Evolutionary conservation across 1,140 invertebrate species (phyloP).

Genomic region (Phymorhynchus buccinoides): DNA sequence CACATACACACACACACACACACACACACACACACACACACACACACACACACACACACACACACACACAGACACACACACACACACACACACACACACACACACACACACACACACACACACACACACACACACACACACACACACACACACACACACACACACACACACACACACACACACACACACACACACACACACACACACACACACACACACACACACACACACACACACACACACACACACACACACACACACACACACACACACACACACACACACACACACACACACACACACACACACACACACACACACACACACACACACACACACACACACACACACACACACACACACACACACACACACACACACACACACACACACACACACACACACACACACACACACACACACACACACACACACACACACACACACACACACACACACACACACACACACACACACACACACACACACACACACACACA

Average conservation of each 20-base stretch:
- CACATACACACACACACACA: neutral
- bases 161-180: neutral
- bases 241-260: neutral
- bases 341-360: neutral
- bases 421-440: neutral
- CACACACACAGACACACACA: too few relatives aligned
- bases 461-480: too few relatives aligned
- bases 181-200: neutral
- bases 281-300: neutral
- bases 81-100: neutral
- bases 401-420: too few relatives aligned
- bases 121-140: too few relatives aligned
- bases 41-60: too few relatives aligned
- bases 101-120: neutral
- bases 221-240: too few relatives aligned
- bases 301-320: too few relatives aligned
- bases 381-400: too few relatives aligned
- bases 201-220: neutral
- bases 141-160: too few relatives aligned
- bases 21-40: neutral
- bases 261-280: neutral
- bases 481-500: too few relatives aligned
- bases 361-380: neutral
- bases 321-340: too few relatives aligned
- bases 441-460: neutral